A percentile compares a stretch with the other conserved stretches of the same genome.
Evolutionary conservation across 2,888 invertebrate genomes (phyloP).

Genomic region (Eupithecia pulchellata): DNA sequence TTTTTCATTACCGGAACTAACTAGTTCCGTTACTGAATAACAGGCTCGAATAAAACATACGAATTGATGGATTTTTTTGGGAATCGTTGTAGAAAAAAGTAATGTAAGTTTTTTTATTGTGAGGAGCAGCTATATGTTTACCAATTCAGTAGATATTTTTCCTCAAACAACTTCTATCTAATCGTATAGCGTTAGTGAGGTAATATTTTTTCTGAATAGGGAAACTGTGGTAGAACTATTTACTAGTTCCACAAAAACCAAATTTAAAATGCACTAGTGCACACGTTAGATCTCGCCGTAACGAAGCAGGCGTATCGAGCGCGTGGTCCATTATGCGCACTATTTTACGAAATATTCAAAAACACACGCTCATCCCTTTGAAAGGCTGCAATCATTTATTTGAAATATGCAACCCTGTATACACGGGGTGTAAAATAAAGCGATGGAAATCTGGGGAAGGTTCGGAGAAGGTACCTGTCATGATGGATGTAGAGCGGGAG

Average conservation of each 20-base stretch:
- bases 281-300: neutral
- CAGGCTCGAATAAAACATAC: neutral
- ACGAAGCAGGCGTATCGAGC: conserved; percentile 16
- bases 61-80: neutral
- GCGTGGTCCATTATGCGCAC: conserved; percentile 17
- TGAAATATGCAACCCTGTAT: conserved; percentile 55
- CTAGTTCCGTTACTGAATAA: conserved; percentile 9
- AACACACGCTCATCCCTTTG: conserved; percentile 32
- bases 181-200: neutral
- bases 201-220: neutral
- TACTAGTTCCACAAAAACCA: neutral
- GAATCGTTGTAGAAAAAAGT: neutral
- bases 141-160: neutral
- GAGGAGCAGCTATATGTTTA: neutral
- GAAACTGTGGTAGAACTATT: neutral
- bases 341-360: conserved; percentile 34
- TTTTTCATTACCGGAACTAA: conserved; percentile 37
- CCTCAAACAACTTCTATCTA: neutral
- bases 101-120: neutral
- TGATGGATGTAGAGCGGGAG: conserved; percentile 19
- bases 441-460: conserved; percentile 32
- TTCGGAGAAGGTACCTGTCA: conserved; percentile 20
- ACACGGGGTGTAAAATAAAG: conserved; percentile 21
- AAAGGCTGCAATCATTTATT: conserved; percentile 56
- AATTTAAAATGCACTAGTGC: conserved; percentile 1